phyloP scores from a whole-genome alignment of 37 sponge, comb jelly and placozoan genomes.

The Haliclona indistincta region DNA sequence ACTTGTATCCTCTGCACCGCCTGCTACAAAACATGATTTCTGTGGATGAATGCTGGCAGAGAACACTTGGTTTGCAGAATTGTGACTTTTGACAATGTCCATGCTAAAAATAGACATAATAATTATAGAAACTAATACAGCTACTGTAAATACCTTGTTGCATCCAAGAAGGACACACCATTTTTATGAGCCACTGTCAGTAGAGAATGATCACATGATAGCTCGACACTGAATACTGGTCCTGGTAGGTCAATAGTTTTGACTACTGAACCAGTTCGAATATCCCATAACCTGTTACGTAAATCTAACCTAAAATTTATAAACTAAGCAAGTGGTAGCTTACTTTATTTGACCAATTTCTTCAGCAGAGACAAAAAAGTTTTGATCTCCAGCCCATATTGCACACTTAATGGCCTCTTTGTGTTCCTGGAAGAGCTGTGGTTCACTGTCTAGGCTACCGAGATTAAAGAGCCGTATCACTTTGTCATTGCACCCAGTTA shows the following conservation, averaged over 20 bases:
- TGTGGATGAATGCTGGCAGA: conserved; percentile 80
- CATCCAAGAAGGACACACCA: conserved; percentile 54
- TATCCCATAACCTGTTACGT: conserved; percentile 72
- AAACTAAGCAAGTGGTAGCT: neutral
- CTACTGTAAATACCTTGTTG: conserved; percentile 38
- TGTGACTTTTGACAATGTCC: too few relatives aligned
- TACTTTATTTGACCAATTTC: conserved; percentile 65
- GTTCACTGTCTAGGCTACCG: neutral
- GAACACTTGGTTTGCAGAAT: conserved; percentile 33
- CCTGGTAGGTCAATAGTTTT: conserved; percentile 20
- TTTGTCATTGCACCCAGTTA: conserved; percentile 90
- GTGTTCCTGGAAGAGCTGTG: conserved; percentile 36
- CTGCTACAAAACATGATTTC: conserved; percentile 72
- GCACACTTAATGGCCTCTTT: conserved; percentile 50
- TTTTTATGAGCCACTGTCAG: conserved; percentile 65
- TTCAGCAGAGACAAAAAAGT: conserved; percentile 40
- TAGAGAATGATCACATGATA: conserved; percentile 39
- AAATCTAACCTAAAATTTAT: neutral
- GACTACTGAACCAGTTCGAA: conserved; percentile 21
- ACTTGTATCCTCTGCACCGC: too few relatives aligned
- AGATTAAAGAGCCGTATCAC: conserved; percentile 59
- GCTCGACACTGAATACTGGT: conserved; percentile 69
- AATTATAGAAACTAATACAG: neutral
- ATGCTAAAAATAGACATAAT: neutral
- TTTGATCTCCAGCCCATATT: conserved; percentile 44